Percentiles rank a stretch among this genome's conserved stretches.
Evolutionary conservation across 2,888 invertebrate genomes (phyloP).

Genomic region (Polydrusus pterygomalis): DNA sequence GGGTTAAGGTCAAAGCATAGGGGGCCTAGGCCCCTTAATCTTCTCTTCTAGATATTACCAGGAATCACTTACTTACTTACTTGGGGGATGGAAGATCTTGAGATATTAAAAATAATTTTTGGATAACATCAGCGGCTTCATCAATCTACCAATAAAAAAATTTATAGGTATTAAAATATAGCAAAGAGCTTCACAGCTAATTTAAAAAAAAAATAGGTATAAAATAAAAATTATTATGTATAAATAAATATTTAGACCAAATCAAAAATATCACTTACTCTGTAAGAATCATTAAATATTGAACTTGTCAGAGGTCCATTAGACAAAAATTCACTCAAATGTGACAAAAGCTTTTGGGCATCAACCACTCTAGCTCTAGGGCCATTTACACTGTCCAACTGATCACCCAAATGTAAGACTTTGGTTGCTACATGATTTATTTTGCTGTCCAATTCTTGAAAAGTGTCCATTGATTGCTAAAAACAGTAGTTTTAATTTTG

Average conservation of each 20-base stretch:
- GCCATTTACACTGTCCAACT: constrained; percentile 96
- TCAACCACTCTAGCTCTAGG: constrained; percentile 96
- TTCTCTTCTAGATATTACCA: no score
- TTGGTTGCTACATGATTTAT: constrained; percentile 98
- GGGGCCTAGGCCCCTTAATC: no score
- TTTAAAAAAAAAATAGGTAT: no score
- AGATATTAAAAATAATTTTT: constrained; percentile 95
- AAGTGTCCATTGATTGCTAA: constrained; percentile 87
- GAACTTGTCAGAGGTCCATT: constrained; percentile 89
- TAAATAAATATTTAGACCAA: no score
- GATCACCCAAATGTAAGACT: constrained; percentile 98
- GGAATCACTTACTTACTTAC: constrained; percentile 67
- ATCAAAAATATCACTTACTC: constrained; percentile 65
- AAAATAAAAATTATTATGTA: no score
- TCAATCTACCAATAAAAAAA: constrained; percentile 77
- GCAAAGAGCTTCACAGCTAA: constrained; percentile 25
- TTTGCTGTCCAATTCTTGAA: constrained; percentile 94
- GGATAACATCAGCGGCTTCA: constrained; percentile 97
- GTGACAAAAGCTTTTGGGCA: constrained; percentile 92
- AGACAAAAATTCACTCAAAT: constrained; percentile 93
- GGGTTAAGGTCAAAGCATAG: no score
- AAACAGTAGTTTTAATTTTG: constrained; percentile 47
- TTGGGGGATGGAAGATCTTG: constrained; percentile 94
- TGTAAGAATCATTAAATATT: constrained; percentile 89
- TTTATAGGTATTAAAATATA: not conserved